Conservation (phyloP, 1,140 invertebrate genomes). For the Leptinotarsa texana region DNA sequence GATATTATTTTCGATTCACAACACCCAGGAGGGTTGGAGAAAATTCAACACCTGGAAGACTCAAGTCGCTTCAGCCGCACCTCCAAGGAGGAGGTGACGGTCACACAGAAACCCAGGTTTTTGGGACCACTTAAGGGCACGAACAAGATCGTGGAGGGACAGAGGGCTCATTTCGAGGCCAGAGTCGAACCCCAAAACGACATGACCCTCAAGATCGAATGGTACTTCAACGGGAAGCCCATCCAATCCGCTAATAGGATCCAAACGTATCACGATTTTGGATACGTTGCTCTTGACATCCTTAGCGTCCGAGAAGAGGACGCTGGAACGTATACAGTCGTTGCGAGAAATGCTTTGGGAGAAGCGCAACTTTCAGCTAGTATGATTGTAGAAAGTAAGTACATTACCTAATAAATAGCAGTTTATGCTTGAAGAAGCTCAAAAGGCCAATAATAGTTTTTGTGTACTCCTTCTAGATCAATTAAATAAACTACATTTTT, state of each 20-base stretch:
- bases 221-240: conserved; percentile 88
- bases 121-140: conserved; percentile 86
- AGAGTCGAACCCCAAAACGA: conserved; percentile 92
- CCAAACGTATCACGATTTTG: conserved; percentile 93
- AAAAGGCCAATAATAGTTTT: too few species aligned
- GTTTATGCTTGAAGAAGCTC: too few species aligned
- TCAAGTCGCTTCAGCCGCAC: conserved; percentile 69
- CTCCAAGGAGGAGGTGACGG: conserved; percentile 72
- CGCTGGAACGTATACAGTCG: conserved; percentile 83
- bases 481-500: conserved; percentile 23
- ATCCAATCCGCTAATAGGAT: conserved; percentile 84
- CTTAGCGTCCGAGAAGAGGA: conserved; percentile 84
- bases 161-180: conserved; percentile 94
- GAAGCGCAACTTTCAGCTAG: conserved; percentile 79
- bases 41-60: conserved; percentile 88
- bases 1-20: conserved; percentile 85
- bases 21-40: conserved; percentile 83
- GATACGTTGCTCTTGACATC: conserved; percentile 93
- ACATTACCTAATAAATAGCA: not conserved
- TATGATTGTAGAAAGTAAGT: conserved; percentile 87
- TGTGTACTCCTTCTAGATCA: too few species aligned
- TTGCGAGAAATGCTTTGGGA: conserved; percentile 85
- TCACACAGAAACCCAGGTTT: conserved; percentile 81
- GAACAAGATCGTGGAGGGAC: conserved; percentile 92
- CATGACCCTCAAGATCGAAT: conserved; percentile 83